A percentile compares a stretch with the other conserved stretches of the same genome.
phyloP scores from a whole-genome alignment of 2,113 vertebrate genomes.

The Eptesicus fuscus region DNA sequence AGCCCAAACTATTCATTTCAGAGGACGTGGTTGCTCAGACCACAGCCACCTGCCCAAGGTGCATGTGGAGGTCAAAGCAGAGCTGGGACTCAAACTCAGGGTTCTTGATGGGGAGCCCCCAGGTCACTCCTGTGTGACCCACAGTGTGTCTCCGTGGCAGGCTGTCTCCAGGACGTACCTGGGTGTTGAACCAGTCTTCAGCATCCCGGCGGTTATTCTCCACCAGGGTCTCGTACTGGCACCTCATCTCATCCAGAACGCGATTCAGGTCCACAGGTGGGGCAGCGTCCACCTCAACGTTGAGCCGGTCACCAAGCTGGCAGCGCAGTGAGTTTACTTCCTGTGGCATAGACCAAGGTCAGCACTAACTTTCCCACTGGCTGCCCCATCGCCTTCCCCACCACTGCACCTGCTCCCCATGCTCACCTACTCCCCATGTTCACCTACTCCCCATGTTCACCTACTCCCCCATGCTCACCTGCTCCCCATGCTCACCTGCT shows the following conservation, averaged over 20 bases:
- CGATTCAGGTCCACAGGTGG: conserved; percentile 73
- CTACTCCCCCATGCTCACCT: neutral
- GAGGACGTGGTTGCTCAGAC: neutral
- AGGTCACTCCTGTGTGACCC: neutral
- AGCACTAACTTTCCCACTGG: neutral
- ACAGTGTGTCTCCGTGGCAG: conserved; percentile 48
- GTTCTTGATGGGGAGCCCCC: neutral
- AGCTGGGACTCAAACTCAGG: neutral
- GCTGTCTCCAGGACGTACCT: conserved; percentile 64
- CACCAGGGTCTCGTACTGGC: conserved; percentile 77
- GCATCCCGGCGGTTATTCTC: conserved; percentile 75
- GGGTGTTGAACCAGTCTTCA: conserved; percentile 77
- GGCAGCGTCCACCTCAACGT: conserved; percentile 76
- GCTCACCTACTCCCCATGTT: neutral
- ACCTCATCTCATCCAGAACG: conserved; percentile 78
- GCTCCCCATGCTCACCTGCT: conserved; percentile 77
- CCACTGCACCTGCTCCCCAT: neutral
- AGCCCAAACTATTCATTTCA: neutral
- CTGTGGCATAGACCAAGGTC: conserved; percentile 46
- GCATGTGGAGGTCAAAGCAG: neutral
- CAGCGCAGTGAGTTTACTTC: conserved; percentile 69
- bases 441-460: neutral
- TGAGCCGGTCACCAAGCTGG: conserved; percentile 78
- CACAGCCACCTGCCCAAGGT: neutral
- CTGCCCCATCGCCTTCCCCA: neutral